Percentiles rank a stretch among this genome's conserved stretches.
Conservation (phyloP, 2,797 vertebrate genomes). For the Pangasius sanitwongsei region DNA sequence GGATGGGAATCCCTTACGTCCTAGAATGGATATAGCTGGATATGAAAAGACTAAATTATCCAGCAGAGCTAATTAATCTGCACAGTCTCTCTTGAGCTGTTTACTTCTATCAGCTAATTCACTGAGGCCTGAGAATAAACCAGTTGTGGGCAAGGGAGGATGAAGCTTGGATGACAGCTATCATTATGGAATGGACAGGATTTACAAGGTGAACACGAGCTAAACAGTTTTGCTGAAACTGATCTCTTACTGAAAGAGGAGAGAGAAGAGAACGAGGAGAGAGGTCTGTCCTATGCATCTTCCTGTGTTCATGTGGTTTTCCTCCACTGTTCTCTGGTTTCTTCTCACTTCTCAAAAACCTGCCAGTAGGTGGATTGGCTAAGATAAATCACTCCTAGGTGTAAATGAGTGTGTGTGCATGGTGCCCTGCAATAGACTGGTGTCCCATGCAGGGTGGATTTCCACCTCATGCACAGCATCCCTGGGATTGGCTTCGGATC, state of each 20-base stretch:
- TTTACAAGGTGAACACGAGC: slow-evolving; percentile 46
- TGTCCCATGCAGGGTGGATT: neutral
- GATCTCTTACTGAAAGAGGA: slow-evolving; percentile 45
- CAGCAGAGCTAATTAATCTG: slow-evolving; percentile 52
- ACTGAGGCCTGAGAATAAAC: slow-evolving; percentile 44
- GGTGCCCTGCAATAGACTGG: neutral
- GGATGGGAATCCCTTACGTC: neutral
- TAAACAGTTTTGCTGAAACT: slow-evolving; percentile 51
- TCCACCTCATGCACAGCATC: neutral
- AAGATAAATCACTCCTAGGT: neutral
- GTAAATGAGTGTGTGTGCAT: neutral
- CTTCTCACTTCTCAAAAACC: neutral
- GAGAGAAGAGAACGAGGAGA: neutral
- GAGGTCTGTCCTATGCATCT: slow-evolving; percentile 12
- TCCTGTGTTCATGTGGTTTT: neutral
- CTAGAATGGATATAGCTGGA: slow-evolving; percentile 3
- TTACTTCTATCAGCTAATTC: slow-evolving; percentile 33
- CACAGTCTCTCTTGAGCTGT: slow-evolving; percentile 47
- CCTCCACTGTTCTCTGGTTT: neutral
- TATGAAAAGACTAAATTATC: slow-evolving; percentile 47
- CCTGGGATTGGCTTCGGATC: neutral
- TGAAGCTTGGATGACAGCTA: slow-evolving; percentile 44
- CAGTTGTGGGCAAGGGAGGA: slow-evolving; percentile 38
- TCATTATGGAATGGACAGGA: slow-evolving; percentile 41
- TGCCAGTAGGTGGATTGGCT: neutral